Base-by-base conservation (phyloP, 2,113 vertebrate genomes). In the Pogonocichla stellata region DNA sequence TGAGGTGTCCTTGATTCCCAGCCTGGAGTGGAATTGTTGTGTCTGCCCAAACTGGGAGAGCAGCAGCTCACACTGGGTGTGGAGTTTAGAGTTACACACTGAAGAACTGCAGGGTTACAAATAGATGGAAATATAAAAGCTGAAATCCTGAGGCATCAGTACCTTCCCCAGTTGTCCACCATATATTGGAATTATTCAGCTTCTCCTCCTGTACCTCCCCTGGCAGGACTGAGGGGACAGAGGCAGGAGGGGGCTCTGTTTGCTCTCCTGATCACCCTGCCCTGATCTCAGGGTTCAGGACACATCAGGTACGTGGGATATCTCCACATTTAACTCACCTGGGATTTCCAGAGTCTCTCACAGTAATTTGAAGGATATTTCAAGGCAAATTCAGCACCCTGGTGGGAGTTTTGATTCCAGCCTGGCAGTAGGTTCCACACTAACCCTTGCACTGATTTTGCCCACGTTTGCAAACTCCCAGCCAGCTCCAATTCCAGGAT, bases 221-320 rank as follows among this genome's bases (percentile, higher is more conserved):
- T 54, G 34, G 66, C 31, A 73, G 42, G 45, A 8, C 2, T 2
- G 3, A 26, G 31, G 7, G 10, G 25, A 3, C 24, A 45, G 79
- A 67, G 74, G 19, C 26, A 40, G 26, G 5, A 83, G 16, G 19
- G 78, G 36, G 8, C 1, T 10, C 6, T 6, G 8, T 36, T 83
- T 0, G 0, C 36, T 23, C 61, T n/a, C 34, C 57, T 64, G 34
- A 19, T 79, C 34, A 5, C 9, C 6, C 36, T 6, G 7, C 10
- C 5, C n/a, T 17, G 15, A 7, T 2, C 57, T 16, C 45, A 42
- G 53, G 13, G 51, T 5, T 38, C 69, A 64, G 47, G 19, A 5
- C 17, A 0, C 0, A 1, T 4, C 62, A 42, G 23, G 29, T 6
- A 4, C 0, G 1, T 2, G 54, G 33, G 8, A n/a, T 1, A 29